Evolutionary conservation across 2,888 invertebrate genomes (phyloP).

Genomic region (Pristionchus arcanus): DNA sequence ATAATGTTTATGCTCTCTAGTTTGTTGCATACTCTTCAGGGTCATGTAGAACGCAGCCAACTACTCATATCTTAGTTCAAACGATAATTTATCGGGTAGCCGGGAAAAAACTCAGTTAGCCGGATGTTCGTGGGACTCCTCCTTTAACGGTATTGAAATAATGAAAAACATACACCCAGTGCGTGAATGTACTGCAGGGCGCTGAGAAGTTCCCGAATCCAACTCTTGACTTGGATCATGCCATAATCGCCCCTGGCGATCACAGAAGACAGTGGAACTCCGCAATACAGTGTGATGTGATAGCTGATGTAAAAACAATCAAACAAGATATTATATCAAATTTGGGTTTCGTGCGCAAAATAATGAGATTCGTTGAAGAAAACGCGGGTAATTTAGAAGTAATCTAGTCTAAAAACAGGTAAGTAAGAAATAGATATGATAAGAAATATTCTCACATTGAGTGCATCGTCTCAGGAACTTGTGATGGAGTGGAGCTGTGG

Average conservation of each 20-base stretch:
- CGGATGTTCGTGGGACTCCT: no score
- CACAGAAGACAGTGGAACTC: background rate
- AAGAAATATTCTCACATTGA: background rate
- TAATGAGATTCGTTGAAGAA: background rate
- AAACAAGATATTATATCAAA: background rate
- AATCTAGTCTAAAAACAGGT: background rate
- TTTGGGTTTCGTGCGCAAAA: no score
- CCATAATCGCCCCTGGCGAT: background rate
- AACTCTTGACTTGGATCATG: background rate
- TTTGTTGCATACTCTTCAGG: no score
- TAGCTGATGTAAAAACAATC: background rate
- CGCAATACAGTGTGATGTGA: background rate
- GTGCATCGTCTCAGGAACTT: background rate
- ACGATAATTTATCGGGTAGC: no score
- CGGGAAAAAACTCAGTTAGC: no score
- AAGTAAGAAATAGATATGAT: background rate
- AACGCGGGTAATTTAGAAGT: background rate
- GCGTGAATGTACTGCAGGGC: background rate
- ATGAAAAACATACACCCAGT: background rate
- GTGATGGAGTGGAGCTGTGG: background rate
- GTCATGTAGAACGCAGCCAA: no score
- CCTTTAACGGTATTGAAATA: no score
- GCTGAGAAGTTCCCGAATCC: background rate
- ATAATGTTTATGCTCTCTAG: no score
- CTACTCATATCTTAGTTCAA: no score